Base-by-base conservation (phyloP, 1,140 invertebrate species). In the Glossosoma conforme region DNA sequence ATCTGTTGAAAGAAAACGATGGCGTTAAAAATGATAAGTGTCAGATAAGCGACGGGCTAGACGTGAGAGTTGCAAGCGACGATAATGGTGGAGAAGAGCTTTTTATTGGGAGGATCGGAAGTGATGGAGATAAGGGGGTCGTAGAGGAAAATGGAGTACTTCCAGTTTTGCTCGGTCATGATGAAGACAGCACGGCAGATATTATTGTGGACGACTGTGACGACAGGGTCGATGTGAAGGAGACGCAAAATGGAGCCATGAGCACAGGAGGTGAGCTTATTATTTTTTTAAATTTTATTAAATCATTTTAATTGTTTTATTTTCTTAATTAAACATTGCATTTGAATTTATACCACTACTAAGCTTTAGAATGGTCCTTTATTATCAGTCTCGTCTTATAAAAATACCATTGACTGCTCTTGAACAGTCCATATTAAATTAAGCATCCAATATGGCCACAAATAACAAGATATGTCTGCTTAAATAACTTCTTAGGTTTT, bases 201-300 rank as follows among this genome's bases (percentile, higher is more conserved):
- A 71, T 72, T n/a, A 68, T 72, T 6, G 69, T 74, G 2, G 71
- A 73, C 55, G 72, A 75, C 47, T 59, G 64, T 24, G 67, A 74
- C 25, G 46, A 52, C n/a, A 37, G 60, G 1, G 14, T 32, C 42
- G 15, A 62, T 56, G 15, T 62, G 62, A 38, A 61, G 60, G 43
- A 65, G 60, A 42, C 61, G 18, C 38, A 62, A 49, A 75, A 75
- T 48, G 72, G 70, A 4, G 66, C 69, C 25, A 75, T 75, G 72
- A 75, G 70, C 60, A 44, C 73, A 48, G 70, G 65, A 49, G 69
- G 69, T 72, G 30, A 47, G n/a, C 28, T 35, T 17, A 41, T 25
- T 25, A 30, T 41, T 19, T 52, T 37, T 30, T 40, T 17, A 15
- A 45, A 18, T 35, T 14, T 11, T 17, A 40, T 47, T 36, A 5